Conservation (phyloP, 2,888 invertebrate genomes). For the Alviniconcha strummeri region DNA sequence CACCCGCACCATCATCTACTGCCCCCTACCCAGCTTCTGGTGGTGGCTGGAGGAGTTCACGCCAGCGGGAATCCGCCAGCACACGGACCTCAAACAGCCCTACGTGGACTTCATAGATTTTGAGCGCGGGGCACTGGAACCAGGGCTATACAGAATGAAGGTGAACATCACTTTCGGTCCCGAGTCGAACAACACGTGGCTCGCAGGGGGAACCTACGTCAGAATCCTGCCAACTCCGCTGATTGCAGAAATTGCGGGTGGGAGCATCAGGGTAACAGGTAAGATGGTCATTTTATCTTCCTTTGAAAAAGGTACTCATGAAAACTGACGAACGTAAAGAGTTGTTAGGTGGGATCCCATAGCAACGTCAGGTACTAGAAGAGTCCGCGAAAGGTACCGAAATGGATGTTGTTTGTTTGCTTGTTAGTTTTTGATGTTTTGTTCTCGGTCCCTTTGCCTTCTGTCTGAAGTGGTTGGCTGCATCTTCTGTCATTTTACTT, state of each 20-base stretch:
- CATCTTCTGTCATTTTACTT: too few species aligned
- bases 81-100: not conserved
- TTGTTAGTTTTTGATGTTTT: too few species aligned
- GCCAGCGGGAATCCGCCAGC: too few species aligned
- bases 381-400: too few species aligned
- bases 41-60: not conserved
- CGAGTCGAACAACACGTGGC: conserved; percentile 1
- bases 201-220: not conserved
- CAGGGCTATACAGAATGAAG: not conserved
- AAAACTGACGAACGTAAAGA: too few species aligned
- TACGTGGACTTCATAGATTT: not conserved
- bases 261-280: conserved; percentile 5
- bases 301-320: too few species aligned
- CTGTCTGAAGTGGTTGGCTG: too few species aligned
- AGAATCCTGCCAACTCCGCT: not conserved
- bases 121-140: not conserved
- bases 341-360: too few species aligned
- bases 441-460: too few species aligned
- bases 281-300: not conserved
- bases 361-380: too few species aligned
- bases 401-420: too few species aligned
- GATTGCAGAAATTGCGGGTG: not conserved
- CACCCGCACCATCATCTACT: conserved; percentile 15
- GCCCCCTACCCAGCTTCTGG: not conserved
- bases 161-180: conserved; percentile 8